Evolutionary conservation across 2,113 vertebrate genomes (phyloP).

Genomic region (Campylomormyrus numenius): DNA sequence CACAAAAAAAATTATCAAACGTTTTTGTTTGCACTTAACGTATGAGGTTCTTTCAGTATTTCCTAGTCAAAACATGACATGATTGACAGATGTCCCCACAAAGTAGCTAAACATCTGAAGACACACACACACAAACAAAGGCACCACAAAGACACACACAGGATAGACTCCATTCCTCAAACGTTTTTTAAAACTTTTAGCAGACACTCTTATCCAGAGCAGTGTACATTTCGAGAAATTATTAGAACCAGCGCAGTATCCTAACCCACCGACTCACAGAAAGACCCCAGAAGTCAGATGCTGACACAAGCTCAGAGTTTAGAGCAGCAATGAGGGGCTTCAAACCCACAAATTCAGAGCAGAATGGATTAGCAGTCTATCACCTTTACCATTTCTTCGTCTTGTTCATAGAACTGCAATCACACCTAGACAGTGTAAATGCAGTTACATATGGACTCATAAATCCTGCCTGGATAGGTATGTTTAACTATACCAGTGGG

Average conservation of each 20-base stretch:
- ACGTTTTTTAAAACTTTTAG: neutral
- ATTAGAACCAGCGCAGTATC: neutral
- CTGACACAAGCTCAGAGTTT: neutral
- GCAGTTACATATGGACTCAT: neutral
- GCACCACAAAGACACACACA: neutral
- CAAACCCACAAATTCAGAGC: neutral
- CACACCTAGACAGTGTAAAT: neutral
- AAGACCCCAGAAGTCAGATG: neutral
- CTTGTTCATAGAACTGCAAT: neutral
- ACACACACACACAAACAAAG: neutral
- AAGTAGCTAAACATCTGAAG: neutral
- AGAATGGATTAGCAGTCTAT: neutral
- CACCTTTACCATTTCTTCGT: neutral
- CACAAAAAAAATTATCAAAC: neutral
- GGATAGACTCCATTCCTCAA: neutral
- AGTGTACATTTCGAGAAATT: neutral
- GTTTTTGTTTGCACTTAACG: neutral
- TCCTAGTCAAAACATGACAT: neutral
- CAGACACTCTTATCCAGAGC: neutral
- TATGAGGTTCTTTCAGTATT: neutral
- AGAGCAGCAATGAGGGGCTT: neutral
- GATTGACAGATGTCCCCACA: neutral
- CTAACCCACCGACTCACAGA: neutral
- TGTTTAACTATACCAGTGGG: neutral
- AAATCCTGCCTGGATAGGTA: neutral